Base-by-base conservation (phyloP, 2,113 vertebrate genomes). In the Cavia aperea region DNA sequence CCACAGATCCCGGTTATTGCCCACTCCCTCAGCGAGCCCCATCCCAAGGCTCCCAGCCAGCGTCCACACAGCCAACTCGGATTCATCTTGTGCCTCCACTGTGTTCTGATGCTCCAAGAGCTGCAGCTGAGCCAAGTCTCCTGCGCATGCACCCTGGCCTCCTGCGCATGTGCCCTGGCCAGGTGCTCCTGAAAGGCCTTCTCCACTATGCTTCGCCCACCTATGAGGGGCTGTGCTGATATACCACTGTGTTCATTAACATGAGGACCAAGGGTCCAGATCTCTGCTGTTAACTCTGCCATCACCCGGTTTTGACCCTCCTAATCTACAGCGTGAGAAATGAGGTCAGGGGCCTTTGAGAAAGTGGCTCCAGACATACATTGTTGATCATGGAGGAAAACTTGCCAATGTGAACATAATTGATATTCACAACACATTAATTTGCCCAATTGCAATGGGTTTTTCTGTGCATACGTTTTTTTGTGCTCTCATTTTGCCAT, bases 241-340 rank as follows among this genome's bases (percentile, higher is more conserved):
- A 91, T 1, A 39, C 88, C 58, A 3, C 91, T 13, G 92, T 94
- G 7, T 79, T 84, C 58, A 94, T 60, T 70, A 90, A 92, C 39
- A 77, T 56, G 56, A 2, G 63, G 31, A 90, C 93, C 77, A 94
- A 84, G 46, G 88, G 83, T 26, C 5, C 56, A 16, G 26, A 63
- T 93, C 31, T 82, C 91, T 36, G 77, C 84, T 8, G 66, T 91
- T 63, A 94, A 94, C 62, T 88, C 78, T 23, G 88, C 88, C 77
- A 51, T 94, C 33, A 88, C 91, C 7, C 88, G 5, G 26, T 93
- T 9, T 36, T 91, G 78, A 94, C 85, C 16, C 90, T 83, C 12
- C 39, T 92, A 26, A 88, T 94, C 31, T 85, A 94, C 24, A 93
- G 86, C 33, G 86, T 90, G 68, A 95, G 94, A 24, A 93, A 93